phyloP scores from a whole-genome alignment of 2,113 vertebrate species.

The Furnarius figulus region DNA sequence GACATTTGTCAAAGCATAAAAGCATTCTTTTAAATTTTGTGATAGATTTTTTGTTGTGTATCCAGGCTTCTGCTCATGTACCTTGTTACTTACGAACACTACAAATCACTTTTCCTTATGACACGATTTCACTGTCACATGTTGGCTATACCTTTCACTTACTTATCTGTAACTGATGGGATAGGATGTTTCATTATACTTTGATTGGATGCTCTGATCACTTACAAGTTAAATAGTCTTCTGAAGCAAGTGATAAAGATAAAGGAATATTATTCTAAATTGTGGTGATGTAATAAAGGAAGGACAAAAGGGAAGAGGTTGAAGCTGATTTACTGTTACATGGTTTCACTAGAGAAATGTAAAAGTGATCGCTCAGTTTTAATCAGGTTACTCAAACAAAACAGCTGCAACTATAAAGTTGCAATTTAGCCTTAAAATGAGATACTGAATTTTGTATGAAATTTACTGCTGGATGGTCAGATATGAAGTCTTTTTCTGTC shows the following conservation, averaged over 20 bases:
- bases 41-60: neutral
- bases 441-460: neutral
- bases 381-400: slow-evolving; percentile 57
- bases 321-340: slow-evolving; percentile 3
- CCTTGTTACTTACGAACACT: neutral
- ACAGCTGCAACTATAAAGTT: slow-evolving; percentile 22
- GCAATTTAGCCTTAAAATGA: slow-evolving; percentile 8
- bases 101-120: neutral
- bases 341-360: neutral
- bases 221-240: neutral
- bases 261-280: slow-evolving; percentile 27
- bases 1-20: neutral
- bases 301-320: neutral
- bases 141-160: neutral
- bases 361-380: slow-evolving; percentile 34
- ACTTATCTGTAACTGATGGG: neutral
- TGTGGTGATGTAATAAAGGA: neutral
- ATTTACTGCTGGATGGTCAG: neutral
- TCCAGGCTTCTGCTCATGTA: neutral
- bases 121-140: neutral
- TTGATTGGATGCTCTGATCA: slow-evolving; percentile 24
- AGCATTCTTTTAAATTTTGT: neutral
- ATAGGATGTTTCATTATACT: neutral
- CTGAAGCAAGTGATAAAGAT: neutral
- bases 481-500: neutral